Base-by-base conservation (phyloP, 2,888 invertebrate genomes). In the Syritta pipiens region DNA sequence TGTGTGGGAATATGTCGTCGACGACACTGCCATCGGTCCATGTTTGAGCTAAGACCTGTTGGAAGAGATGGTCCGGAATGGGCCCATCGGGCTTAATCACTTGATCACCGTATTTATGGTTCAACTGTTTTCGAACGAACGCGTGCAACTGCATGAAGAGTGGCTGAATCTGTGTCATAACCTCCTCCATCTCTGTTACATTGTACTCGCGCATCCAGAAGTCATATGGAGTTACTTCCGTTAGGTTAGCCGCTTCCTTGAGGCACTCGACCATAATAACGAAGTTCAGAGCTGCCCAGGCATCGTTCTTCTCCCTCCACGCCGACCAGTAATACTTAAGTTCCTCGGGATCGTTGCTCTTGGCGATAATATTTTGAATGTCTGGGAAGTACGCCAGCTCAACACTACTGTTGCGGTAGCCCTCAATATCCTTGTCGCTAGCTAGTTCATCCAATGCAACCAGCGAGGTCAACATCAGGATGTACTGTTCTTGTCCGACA, bases 71-170 rank as follows among this genome's bases (percentile, higher is more conserved):
- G 12, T 93, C 94, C 0, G 95, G 95, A 63, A 95, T 94, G 0
- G 94, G 93, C 46, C 94, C 94, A 72, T 89, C 91, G 37, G 91
- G 90, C 0, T 91, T 90, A 0, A 93, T 91, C 0, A 93, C 88
- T 14, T 91, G 88, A 5, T 91, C 91, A 1, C 95, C 95, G 85
- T 96, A 95, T 83, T 92, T 91, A 83, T 92, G 90, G 22, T 91
- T 89, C 19, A 96, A 89, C 71, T 93, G 92, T 68, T 91, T 90
- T 77, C 96, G 90, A 1, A 95, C 93, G 83, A 95, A 96, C 0
- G 95, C 94, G 84, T 96, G 96, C 1, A 96, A 89, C 84, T 96
- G 93, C 72, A 93, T 89, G 86, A 97, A 97, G 3, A 96, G 87
- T 0, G 96, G 96, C 81, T 82, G 84, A 6, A 87, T 79, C 60